These are phyloP conservation scores for Peromyscus aztecus DNA, from an alignment of 2,797 vertebrate genomes.

Conservation along the genomic window DNA sequence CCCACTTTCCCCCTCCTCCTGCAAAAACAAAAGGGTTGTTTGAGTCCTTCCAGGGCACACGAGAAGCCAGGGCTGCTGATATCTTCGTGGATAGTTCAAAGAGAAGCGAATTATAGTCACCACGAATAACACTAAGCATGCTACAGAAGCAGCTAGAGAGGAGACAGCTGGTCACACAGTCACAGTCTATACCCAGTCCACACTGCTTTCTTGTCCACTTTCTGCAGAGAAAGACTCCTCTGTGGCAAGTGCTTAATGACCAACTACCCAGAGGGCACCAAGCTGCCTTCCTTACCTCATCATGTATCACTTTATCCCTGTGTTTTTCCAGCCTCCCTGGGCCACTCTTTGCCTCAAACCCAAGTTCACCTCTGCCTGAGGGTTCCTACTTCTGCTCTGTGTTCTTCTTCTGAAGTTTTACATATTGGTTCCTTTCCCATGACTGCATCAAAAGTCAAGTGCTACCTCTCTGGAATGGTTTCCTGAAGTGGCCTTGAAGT, in stretches of 20 bases:
- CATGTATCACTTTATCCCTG: background rate
- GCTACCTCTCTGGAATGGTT: background rate
- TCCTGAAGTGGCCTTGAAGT: background rate
- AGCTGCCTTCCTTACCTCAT: background rate
- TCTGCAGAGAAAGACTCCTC: background rate
- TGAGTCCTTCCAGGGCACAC: constrained; percentile 49
- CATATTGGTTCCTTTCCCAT: background rate
- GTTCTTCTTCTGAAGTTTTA: background rate
- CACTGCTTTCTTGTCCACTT: background rate
- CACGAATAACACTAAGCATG: background rate
- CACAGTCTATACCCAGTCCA: background rate
- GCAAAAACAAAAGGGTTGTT: constrained; percentile 82
- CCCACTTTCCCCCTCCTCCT: constrained; percentile 86
- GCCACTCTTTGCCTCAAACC: background rate
- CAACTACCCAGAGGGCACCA: background rate
- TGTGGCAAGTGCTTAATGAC: background rate
- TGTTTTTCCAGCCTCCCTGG: background rate
- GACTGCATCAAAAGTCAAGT: background rate
- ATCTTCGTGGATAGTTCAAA: constrained; percentile 4
- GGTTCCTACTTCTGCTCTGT: background rate
- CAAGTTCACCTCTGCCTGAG: background rate
- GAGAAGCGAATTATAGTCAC: background rate
- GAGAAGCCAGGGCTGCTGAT: constrained; percentile 55
- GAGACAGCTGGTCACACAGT: background rate
- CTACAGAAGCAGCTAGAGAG: background rate